Evolutionary conservation across 2,888 invertebrate genomes (phyloP).

Genomic region (Brenthis daphne): DNA sequence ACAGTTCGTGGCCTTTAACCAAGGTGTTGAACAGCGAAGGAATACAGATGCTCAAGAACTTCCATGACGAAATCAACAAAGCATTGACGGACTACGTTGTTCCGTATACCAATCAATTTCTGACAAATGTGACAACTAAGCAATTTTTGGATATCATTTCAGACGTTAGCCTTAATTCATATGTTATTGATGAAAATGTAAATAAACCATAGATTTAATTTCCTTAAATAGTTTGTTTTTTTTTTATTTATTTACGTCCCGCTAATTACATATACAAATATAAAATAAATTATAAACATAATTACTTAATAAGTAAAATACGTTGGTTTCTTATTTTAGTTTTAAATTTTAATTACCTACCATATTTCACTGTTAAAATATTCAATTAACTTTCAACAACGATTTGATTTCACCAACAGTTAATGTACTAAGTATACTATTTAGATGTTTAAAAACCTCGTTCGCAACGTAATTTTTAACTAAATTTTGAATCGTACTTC

Average conservation of each 20-base stretch:
- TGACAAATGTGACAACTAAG: conserved; percentile 32
- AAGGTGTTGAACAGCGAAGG: conserved; percentile 51
- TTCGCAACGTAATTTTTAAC: conserved; percentile 14
- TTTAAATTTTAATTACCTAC: too few relatives aligned
- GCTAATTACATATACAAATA: too few relatives aligned
- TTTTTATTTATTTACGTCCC: not conserved
- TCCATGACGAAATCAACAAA: conserved; percentile 45
- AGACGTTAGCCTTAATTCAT: conserved; percentile 28
- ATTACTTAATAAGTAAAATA: too few relatives aligned
- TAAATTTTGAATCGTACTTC: not conserved
- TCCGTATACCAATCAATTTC: conserved; percentile 28
- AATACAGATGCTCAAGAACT: conserved; percentile 46
- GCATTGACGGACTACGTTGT: conserved; percentile 37
- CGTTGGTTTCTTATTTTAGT: too few relatives aligned
- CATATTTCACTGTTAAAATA: too few relatives aligned
- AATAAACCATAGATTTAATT: conserved; percentile 12
- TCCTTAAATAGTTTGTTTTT: not conserved
- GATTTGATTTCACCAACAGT: conserved; percentile 24
- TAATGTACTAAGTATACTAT: conserved; percentile 20
- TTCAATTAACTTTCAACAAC: too few relatives aligned
- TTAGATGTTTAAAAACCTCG: conserved; percentile 21
- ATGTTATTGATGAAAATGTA: conserved; percentile 16
- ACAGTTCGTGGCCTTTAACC: conserved; percentile 54
- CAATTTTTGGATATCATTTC: conserved; percentile 40
- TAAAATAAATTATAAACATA: too few relatives aligned